phyloP scores from a whole-genome alignment of 2,113 vertebrate species.

The Nicator chloris region DNA sequence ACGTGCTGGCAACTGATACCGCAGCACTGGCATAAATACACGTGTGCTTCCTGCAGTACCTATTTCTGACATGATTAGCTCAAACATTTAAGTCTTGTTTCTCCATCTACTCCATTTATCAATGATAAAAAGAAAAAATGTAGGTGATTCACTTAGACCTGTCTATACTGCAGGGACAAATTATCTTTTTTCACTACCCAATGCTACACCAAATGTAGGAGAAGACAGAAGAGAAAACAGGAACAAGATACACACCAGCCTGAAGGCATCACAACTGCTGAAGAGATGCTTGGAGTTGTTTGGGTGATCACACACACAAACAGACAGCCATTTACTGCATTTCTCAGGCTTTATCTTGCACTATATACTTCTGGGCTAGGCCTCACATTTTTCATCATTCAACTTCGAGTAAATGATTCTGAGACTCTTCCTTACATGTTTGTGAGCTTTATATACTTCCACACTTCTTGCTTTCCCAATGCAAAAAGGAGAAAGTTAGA shows the following conservation, averaged over 20 bases:
- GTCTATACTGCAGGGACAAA: not conserved
- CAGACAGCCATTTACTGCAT: not conserved
- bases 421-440: not conserved
- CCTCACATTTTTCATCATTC: not conserved
- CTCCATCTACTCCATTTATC: not conserved
- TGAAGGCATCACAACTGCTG: not conserved
- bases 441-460: not conserved
- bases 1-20: not conserved
- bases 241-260: not conserved
- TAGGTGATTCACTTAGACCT: not conserved
- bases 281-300: not conserved
- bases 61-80: not conserved
- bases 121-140: not conserved
- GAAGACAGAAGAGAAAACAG: not conserved
- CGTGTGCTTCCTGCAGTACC: rapidly evolving
- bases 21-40: not conserved
- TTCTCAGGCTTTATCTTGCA: not conserved
- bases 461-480: not conserved
- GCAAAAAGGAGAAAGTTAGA: not conserved
- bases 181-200: not conserved
- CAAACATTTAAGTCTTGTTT: not conserved
- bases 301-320: not conserved
- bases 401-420: not conserved
- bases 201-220: not conserved
- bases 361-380: not conserved